Conservation (phyloP, 2,888 invertebrate genomes). For the Nipponacmea schrenckii region DNA sequence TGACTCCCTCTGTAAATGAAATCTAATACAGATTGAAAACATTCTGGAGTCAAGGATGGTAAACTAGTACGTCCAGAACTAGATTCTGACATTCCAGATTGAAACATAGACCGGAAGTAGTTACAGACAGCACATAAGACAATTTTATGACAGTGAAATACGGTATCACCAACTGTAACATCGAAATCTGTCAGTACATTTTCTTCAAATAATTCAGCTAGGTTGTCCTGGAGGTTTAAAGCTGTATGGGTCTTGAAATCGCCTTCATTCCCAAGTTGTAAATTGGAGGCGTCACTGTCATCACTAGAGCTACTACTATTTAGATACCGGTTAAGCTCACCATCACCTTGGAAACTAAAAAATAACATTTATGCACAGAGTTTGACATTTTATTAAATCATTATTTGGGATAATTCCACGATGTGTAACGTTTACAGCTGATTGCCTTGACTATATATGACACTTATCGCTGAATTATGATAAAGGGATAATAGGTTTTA, state of each 20-base stretch:
- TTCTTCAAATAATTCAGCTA: not conserved
- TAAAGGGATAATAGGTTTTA: too few species aligned
- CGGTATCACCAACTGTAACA: conserved; percentile 2
- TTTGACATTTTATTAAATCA: too few species aligned
- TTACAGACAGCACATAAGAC: conserved; percentile 24
- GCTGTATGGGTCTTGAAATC: not conserved
- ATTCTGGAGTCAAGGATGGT: not conserved
- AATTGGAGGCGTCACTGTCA: too few species aligned
- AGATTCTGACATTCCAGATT: conserved; percentile 13
- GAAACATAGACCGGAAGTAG: conserved; percentile 21
- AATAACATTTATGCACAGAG: too few species aligned
- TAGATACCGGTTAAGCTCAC: too few species aligned
- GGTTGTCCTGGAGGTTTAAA: not conserved
- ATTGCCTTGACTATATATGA: too few species aligned
- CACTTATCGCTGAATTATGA: too few species aligned
- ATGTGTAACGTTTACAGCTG: too few species aligned
- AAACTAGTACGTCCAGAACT: not conserved
- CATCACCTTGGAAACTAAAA: too few species aligned
- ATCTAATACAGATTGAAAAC: not conserved
- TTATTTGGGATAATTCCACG: too few species aligned
- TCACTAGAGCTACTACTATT: too few species aligned
- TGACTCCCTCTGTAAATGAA: conserved; percentile 21
- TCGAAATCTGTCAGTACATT: not conserved
- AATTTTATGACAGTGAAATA: conserved; percentile 23
- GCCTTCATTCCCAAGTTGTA: not conserved